A percentile compares a stretch with the other conserved stretches of the same genome.
Conservation (phyloP, 2,797 vertebrate species). For the Zenarchopterus dispar region DNA sequence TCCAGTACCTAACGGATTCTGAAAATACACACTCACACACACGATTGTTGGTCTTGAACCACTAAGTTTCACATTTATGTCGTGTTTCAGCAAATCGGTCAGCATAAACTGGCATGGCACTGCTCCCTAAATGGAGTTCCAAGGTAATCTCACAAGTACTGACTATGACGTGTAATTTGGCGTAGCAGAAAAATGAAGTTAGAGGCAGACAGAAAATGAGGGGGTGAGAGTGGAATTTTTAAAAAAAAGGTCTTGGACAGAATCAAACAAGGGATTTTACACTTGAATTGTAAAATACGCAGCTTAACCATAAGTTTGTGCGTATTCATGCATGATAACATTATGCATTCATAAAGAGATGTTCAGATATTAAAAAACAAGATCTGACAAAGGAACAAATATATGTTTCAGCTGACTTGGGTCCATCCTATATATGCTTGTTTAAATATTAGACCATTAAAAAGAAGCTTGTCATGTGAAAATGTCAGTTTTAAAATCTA, state of each 20-base stretch:
- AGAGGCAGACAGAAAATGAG: background rate
- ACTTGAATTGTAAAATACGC: background rate
- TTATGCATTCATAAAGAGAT: background rate
- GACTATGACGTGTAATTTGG: conserved; percentile 8
- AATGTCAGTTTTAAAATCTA: too few relatives aligned
- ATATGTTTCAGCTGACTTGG: too few relatives aligned
- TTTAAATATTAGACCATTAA: too few relatives aligned
- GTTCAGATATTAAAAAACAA: too few relatives aligned
- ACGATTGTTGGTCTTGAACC: conserved; percentile 2
- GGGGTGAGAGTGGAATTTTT: background rate
- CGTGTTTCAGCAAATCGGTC: conserved; percentile 3
- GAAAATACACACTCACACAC: conserved; percentile 16
- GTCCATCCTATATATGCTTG: too few relatives aligned
- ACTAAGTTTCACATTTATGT: conserved; percentile 14
- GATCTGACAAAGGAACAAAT: too few relatives aligned
- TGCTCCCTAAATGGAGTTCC: background rate
- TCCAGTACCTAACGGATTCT: conserved; percentile 42
- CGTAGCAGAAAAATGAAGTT: conserved; percentile 2
- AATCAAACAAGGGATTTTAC: conserved; percentile 4
- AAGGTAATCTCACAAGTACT: conserved; percentile 1
- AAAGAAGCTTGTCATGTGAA: too few relatives aligned
- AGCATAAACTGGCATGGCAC: background rate
- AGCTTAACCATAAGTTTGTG: background rate
- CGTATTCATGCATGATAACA: background rate
- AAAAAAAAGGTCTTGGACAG: background rate